phyloP scores from a whole-genome alignment of 2,797 vertebrate genomes.

The Cetoscarus ocellatus region DNA sequence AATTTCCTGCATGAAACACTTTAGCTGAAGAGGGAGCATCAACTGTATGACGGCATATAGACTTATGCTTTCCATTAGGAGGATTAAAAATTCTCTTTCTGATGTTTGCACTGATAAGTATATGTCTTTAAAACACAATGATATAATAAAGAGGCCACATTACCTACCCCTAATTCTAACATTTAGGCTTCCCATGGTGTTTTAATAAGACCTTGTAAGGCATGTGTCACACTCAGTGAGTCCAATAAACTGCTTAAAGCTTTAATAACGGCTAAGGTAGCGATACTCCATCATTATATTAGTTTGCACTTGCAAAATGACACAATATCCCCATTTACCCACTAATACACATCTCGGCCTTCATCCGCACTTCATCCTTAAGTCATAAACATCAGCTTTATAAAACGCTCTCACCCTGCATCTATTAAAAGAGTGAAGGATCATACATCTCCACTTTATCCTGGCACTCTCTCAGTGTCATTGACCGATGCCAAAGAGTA shows the following conservation, averaged over 20 bases:
- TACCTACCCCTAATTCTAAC: too few species aligned
- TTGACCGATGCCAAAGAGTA: slow-evolving; percentile 21
- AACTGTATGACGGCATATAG: too few species aligned
- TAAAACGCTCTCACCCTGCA: slow-evolving; percentile 36
- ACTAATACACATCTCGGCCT: slow-evolving; percentile 13
- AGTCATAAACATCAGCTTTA: slow-evolving; percentile 13
- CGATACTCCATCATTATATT: not conserved
- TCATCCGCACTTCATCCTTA: slow-evolving; percentile 20
- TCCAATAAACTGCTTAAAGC: too few species aligned
- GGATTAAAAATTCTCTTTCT: too few species aligned
- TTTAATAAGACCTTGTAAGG: not conserved
- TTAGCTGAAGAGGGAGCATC: too few species aligned
- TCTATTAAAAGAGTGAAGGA: slow-evolving; percentile 25
- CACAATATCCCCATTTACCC: slow-evolving; percentile 3
- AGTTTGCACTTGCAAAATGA: not conserved
- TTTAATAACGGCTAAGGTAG: not conserved
- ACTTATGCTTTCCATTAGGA: too few species aligned
- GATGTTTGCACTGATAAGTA: too few species aligned
- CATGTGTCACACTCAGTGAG: not conserved
- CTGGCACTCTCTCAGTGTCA: not conserved
- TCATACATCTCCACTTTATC: slow-evolving; percentile 35
- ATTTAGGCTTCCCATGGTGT: not conserved
- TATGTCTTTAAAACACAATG: too few species aligned
- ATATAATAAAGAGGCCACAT: too few species aligned
- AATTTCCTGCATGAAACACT: too few species aligned